Base-by-base conservation (phyloP, 2,888 invertebrate species). In the Apodemia zela region DNA sequence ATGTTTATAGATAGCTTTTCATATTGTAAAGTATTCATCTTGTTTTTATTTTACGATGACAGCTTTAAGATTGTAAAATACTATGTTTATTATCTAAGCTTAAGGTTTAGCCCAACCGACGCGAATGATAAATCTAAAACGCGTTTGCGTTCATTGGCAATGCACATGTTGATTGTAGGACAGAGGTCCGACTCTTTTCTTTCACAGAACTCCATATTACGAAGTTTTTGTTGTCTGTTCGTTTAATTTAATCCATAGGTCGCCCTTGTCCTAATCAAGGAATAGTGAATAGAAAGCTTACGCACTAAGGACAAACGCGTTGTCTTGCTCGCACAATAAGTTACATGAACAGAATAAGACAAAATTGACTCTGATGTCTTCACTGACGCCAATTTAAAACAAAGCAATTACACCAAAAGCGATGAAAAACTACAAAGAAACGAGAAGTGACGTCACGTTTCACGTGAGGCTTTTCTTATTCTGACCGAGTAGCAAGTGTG, bases 221-320 rank as follows among this genome's bases (percentile, higher is more conserved):
- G n/a, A 15, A 42, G 17, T 47, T 47, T 17, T 38, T 47, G 2
- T 47, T n/a, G 2, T 15, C 15, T 15, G 15, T 47, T 8, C 17
- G 3, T 47, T 47, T 17, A n/a, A 0, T 47, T 17, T n/a, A 47
- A 7, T 17, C 7, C 3, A 17, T 17, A 47, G 1, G 17, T 7
- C 2, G 54, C n/a, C 54, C 54, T 57, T 57, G 54, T 29, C 54
- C 29, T 57, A 25, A 29, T 29, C n/a, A 57, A 29, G 15, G 7
- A 57, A 29, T n/a, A 57, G n/a, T 57, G 29, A 57, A 29, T 57
- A 29, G 51, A 21, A 21, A 57, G 15, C 15, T 57, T n/a, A 57
- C n/a, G 54, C 25, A 25, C 25, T n/a, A 57, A 57, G 54, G 54
- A 29, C 54, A 15, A 15, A 29, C 25, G 25, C 15, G n/a, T 15